Evolutionary conservation across 1,140 invertebrate genomes (phyloP).

Genomic region (Bathynomus jamesi): DNA sequence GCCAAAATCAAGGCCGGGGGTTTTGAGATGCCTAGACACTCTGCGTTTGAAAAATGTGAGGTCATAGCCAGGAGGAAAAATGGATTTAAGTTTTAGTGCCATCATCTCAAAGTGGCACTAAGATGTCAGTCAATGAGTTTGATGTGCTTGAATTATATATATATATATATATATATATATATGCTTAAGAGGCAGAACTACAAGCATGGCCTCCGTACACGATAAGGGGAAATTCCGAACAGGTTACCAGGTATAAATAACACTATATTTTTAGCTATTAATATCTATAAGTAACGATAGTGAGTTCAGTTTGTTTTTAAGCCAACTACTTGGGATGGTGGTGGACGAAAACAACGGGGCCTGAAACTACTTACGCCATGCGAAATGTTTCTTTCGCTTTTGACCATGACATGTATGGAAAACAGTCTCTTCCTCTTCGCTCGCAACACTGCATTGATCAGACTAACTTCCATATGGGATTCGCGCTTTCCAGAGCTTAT

Average conservation of each 20-base stretch:
- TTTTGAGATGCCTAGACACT: too few relatives aligned
- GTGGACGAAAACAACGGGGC: conserved; percentile 19
- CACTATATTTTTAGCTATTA: conserved; percentile 7
- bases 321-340: conserved; percentile 28
- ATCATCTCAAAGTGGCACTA: too few relatives aligned
- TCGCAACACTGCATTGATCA: conserved; percentile 90
- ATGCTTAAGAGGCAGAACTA: too few relatives aligned
- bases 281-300: background rate
- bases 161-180: too few relatives aligned
- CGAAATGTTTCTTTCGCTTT: conserved; percentile 15
- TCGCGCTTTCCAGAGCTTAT: conserved; percentile 90
- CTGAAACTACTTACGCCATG: conserved; percentile 28
- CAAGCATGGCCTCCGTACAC: too few relatives aligned
- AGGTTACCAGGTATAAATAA: too few relatives aligned
- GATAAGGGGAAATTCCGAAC: conserved; percentile 38
- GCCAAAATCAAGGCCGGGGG: too few relatives aligned
- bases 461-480: conserved; percentile 82
- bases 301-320: background rate
- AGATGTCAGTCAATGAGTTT: too few relatives aligned
- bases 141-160: too few relatives aligned
- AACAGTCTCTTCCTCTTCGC: background rate
- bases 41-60: too few relatives aligned
- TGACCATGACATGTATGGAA: background rate
- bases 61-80: too few relatives aligned
- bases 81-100: too few relatives aligned